Evolutionary conservation across 2,113 vertebrate genomes (phyloP), one percentile per base, ranked within the genome.

Genomic region (Oryzias javanicus): DNA sequence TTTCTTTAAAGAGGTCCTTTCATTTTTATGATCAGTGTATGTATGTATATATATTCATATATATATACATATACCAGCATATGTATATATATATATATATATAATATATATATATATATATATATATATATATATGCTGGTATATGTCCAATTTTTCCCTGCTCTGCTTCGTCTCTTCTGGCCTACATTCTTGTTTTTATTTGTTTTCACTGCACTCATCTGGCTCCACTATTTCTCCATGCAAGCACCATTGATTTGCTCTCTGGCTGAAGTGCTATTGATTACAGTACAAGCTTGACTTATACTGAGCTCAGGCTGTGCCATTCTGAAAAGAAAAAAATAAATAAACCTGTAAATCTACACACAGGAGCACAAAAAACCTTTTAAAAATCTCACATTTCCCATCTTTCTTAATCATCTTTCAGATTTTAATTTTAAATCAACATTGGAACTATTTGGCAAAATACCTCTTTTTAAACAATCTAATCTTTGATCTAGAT

Each of bases 211-310:
- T 44, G 55, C 63, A 24, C 56, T 70, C 72, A 55, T 55, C 60
- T 66, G 17, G 70, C 69, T 24, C 45, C 48, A 72, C 57, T 12
- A 24, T 59, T 55, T 78, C 76, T 83, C 80, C 41, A 60, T 76
- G 65, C 72, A 80, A 78, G 72, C 59, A 70, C 58, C 76, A 86
- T 90, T 86, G 85, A 90, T 88, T 83, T 86, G 64, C 75, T 89
- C 75, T 85, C 77, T 41, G 66, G 82, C 79, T 85, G 79, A 88
- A 89, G 85, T 84, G 86, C 81, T 88, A 86, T 90, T 90, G 88
- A 90, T 89, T 83, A 76, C 74, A 81, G 57, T 79, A 80, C 85
- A 88, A 81, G 85, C 76, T 82, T 72, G 82, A 78, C 55, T 83
- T 76, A 72, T 74, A 67, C 85, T 75, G 65, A 83, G 67, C 67